Base-by-base conservation (phyloP, 2,888 invertebrate genomes). In the Pocota personata region DNA sequence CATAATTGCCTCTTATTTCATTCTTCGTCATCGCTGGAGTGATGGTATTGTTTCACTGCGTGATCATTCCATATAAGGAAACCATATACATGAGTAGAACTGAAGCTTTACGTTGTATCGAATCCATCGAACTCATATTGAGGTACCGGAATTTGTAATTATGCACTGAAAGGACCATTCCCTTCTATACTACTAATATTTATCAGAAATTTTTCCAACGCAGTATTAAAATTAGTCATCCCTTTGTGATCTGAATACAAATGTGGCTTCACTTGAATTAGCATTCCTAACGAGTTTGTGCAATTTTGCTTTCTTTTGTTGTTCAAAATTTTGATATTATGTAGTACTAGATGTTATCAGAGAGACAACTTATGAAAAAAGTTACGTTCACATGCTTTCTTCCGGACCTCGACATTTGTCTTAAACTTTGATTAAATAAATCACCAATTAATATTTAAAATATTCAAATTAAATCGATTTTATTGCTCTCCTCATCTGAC, bases 391-490 rank as follows among this genome's bases (percentile, higher is more conserved):
- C 86, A 86, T 67, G 82, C 86, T 86, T 86, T 86, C 86, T 82
- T 86, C 82, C 86, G 82, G 80, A 66, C 32, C 40, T 40, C 10
- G 48, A 48, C 57, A 80, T 84, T 75, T 84, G 32, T 75, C 76
- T 62, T 48, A 64, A 86, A 72, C 8, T 40, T 40, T 82, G 72
- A 82, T 86, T 76, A 82, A 66, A 86, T 86, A 86, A 86, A 86
- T 86, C 76, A 86, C 72, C 86, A 82, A 86, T 86, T 86, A 86
- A 82, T 82, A 80, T 82, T 72, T 86, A 82, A 86, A 86, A 82
- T 86, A 86, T 86, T 86, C 86, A 86, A 86, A 86, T 86, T 66
- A 77, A 86, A 86, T 86, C 67, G 67, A 86, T 86, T 86, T 72
- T 75, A 79, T 84, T 79, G 79, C 35, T 79, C 62, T 66, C 35